These are phyloP conservation scores for Argopecten irradians DNA, from an alignment of 1,140 invertebrate genomes.

Conservation along the genomic window DNA sequence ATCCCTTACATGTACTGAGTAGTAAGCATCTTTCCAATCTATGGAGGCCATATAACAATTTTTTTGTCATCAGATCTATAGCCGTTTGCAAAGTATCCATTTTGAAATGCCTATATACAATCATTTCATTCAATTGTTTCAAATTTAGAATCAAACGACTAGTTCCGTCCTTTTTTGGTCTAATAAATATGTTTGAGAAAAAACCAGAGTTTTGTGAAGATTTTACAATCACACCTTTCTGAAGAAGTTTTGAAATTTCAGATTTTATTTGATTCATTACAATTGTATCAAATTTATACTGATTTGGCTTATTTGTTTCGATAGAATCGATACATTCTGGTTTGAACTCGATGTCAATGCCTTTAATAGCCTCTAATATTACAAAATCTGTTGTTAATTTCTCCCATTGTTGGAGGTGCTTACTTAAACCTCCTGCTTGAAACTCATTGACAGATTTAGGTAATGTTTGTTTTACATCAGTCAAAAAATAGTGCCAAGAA, in stretches of 20 bases:
- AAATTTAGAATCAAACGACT: slow-evolving; percentile 44
- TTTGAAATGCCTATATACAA: slow-evolving; percentile 49
- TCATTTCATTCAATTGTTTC: slow-evolving; percentile 37
- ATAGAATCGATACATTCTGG: too few relatives aligned
- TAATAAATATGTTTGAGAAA: slow-evolving; percentile 42
- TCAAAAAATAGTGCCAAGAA: neutral
- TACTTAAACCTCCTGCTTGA: neutral
- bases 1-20: slow-evolving; percentile 26
- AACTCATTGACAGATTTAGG: neutral
- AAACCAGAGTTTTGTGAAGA: neutral
- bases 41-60: slow-evolving; percentile 41
- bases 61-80: slow-evolving; percentile 30
- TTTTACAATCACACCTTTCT: neutral
- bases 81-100: slow-evolving; percentile 43
- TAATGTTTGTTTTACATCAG: neutral
- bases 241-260: neutral
- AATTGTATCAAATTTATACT: too few relatives aligned
- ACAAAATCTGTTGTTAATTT: too few relatives aligned
- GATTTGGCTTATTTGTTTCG: too few relatives aligned
- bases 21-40: slow-evolving; percentile 40
- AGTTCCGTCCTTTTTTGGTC: slow-evolving; percentile 38
- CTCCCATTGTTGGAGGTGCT: neutral
- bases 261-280: neutral
- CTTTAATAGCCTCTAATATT: neutral
- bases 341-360: neutral